These are phyloP conservation scores for Xenopus laevis DNA, from an alignment of 2,113 vertebrate genomes.

Conservation along the genomic window DNA sequence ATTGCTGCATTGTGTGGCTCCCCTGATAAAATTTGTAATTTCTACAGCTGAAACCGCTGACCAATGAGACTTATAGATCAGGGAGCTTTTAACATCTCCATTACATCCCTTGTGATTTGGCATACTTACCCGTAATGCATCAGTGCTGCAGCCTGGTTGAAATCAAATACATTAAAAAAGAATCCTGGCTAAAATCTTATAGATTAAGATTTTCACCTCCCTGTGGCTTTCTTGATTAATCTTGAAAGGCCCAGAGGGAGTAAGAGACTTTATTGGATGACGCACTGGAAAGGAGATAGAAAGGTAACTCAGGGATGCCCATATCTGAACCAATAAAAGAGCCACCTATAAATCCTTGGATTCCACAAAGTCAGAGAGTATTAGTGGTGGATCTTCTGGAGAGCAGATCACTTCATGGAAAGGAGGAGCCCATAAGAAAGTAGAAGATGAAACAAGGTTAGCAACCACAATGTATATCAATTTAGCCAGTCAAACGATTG, in stretches of 20 bases:
- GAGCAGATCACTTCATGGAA: not conserved
- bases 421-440: not conserved
- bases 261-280: slow-evolving; percentile 3
- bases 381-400: not conserved
- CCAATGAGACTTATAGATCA: not conserved
- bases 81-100: not conserved
- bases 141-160: not conserved
- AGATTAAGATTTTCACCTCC: not conserved
- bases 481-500: slow-evolving; percentile 88
- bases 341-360: too few species aligned
- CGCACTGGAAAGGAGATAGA: not conserved
- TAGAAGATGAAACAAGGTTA: not conserved
- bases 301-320: too few species aligned
- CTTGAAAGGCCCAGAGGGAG: not conserved
- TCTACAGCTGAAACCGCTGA: not conserved
- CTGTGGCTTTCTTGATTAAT: slow-evolving; percentile 13
- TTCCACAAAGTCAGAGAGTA: not conserved
- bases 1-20: too few species aligned
- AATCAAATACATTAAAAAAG: not conserved
- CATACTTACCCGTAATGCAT: not conserved
- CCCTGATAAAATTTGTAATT: not conserved
- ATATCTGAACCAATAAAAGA: too few species aligned
- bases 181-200: not conserved
- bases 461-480: slow-evolving; percentile 66
- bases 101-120: not conserved